Percentiles rank a stretch among this genome's conserved stretches.
Conservation (phyloP, 2,888 invertebrate species). For the Scotopteryx bipunctaria region DNA sequence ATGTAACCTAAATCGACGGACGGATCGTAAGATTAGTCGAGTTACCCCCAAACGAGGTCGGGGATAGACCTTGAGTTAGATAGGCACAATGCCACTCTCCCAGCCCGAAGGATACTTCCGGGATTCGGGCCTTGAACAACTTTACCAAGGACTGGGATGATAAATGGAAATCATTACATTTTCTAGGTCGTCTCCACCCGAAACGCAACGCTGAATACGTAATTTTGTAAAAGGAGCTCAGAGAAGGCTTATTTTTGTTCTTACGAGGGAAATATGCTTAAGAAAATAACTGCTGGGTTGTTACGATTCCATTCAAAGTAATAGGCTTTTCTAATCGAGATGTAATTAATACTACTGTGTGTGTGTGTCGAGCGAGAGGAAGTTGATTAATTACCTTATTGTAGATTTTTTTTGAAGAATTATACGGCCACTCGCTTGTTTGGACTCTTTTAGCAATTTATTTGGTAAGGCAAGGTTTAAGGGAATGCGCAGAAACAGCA, state of each 20-base stretch:
- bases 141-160: constrained; percentile 72
- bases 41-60: constrained; percentile 50
- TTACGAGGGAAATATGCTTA: constrained; percentile 19
- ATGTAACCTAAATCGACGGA: constrained; percentile 50
- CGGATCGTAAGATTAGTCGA: constrained; percentile 55
- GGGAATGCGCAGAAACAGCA: no score
- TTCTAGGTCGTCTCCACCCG: constrained; percentile 64
- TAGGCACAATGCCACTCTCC: constrained; percentile 53
- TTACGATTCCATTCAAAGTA: neutral
- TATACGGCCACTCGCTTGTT: no score
- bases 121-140: constrained; percentile 66
- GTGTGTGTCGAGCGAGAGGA: no score
- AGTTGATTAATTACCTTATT: no score
- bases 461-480: no score
- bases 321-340: neutral
- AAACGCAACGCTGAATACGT: constrained; percentile 60
- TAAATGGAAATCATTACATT: constrained; percentile 70
- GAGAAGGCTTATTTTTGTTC: constrained; percentile 33
- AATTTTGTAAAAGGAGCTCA: constrained; percentile 44
- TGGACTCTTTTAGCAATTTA: no score
- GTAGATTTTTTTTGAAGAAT: no score
- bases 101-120: constrained; percentile 68
- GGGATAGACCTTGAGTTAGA: constrained; percentile 59
- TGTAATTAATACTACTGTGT: no score
- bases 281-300: constrained; percentile 5